Base-by-base conservation (phyloP, 2,888 invertebrate genomes). In the Eupithecia dodoneata region DNA sequence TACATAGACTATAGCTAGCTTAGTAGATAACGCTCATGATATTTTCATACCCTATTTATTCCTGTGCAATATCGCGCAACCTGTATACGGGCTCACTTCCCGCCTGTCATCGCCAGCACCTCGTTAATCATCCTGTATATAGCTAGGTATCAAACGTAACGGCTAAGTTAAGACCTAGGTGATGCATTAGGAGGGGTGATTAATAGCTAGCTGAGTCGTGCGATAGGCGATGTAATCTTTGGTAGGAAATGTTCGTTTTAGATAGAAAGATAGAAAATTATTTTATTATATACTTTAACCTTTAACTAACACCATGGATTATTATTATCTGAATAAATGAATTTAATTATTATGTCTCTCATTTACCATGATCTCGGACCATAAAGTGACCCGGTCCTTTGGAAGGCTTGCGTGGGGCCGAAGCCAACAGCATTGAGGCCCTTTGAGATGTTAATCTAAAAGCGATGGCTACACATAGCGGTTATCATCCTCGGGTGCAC, bases 111-210 rank as follows among this genome's bases (percentile, higher is more conserved):
- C 91, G 88, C 87, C 91, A 90, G 87, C 80, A 83, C 84, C 86
- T 93, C 94, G 89, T 94, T 94, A 94, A 94, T 94, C 94, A 94
- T 86, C 78, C 84, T 87, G 82, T 79, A 77, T 83, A 84, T 86
- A 86, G 18, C 87, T 87, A 86, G 86, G 87, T 89, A 87, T 87
- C 88, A 88, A 86, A 88, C 87, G 88, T 89, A 90, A 88, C 86
- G 87, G 86, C 88, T 89, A 87, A 84, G 84, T 82, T 82, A 83
- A 81, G 81, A 82, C 81, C 82, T 82, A 81, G 81, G 81, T 83
- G 80, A 79, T 72, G 76, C 70, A 52, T 80, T 78, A 76, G 79
- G 79, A 63, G 63, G 10, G 74, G 47, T 83, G 83, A 83, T 83
- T 83, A 81, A 83, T 83, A 81, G 47, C 10, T 6, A 67, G 30